Conservation (phyloP, 1,140 invertebrate genomes). For the Brachionus rotundiformis region DNA sequence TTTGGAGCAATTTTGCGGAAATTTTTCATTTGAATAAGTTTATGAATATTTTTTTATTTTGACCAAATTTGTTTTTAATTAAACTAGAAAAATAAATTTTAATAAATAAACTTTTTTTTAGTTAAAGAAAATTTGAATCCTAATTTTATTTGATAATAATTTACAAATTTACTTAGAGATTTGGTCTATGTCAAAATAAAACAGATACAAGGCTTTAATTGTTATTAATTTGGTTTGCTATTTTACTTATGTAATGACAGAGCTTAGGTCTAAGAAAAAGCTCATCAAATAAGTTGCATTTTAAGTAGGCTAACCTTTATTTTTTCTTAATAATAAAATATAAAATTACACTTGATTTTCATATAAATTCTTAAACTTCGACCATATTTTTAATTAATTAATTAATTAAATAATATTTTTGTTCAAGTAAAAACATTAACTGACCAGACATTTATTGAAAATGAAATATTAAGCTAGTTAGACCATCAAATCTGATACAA, state of each 20-base stretch:
- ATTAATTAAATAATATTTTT: too few species aligned
- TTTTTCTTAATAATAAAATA: too few species aligned
- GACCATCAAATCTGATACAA: too few species aligned
- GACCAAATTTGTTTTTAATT: conserved; percentile 2
- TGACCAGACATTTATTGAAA: too few species aligned
- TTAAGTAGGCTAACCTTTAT: background rate
- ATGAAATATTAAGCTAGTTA: too few species aligned
- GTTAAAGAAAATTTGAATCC: background rate
- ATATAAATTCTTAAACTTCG: too few species aligned
- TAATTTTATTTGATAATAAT: conserved; percentile 18
- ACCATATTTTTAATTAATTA: too few species aligned
- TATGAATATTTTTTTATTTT: conserved; percentile 12
- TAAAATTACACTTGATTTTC: too few species aligned
- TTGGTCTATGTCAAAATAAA: background rate
- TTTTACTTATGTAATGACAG: background rate
- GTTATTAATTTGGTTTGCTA: conserved; percentile 3
- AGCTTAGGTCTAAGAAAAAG: background rate
- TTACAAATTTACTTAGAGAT: conserved; percentile 16
- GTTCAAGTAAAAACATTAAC: too few species aligned
- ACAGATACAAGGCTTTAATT: conserved; percentile 7
- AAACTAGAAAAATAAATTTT: background rate
- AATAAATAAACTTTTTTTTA: background rate
- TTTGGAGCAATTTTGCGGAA: conserved; percentile 12
- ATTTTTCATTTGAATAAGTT: background rate
- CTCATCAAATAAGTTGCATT: background rate